These are phyloP conservation scores for Tachysurus fulvidraco DNA, from an alignment of 2,113 vertebrate species.

Conservation along the genomic window DNA sequence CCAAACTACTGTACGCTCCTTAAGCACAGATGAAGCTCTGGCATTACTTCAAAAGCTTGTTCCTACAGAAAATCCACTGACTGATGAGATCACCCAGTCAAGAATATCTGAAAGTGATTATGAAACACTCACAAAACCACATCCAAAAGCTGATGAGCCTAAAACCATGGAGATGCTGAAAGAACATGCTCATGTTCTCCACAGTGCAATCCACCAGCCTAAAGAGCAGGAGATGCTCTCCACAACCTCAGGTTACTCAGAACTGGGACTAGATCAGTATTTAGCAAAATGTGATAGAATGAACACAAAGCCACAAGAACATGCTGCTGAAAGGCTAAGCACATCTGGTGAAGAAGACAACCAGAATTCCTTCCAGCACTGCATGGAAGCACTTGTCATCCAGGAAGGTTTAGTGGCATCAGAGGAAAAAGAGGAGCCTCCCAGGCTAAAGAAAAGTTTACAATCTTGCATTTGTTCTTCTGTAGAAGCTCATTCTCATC, in stretches of 20 bases:
- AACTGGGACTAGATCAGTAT: slow-evolving; percentile 58
- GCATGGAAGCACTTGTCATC: slow-evolving; percentile 70
- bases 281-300: slow-evolving; percentile 1
- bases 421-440: slow-evolving; percentile 38
- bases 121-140: background rate
- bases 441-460: slow-evolving; percentile 39
- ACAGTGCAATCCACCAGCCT: slow-evolving; percentile 30
- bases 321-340: background rate
- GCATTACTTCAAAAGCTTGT: slow-evolving; percentile 11
- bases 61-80: background rate
- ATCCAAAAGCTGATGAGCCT: background rate
- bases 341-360: background rate
- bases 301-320: slow-evolving; percentile 2
- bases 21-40: slow-evolving; percentile 12
- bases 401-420: slow-evolving; percentile 69
- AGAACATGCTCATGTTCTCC: background rate
- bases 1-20: background rate
- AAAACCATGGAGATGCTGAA: background rate
- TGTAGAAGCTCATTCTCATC: slow-evolving; percentile 63
- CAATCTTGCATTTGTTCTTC: slow-evolving; percentile 73
- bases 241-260: slow-evolving; percentile 61
- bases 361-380: slow-evolving; percentile 56
- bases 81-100: background rate
- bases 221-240: slow-evolving; percentile 65
- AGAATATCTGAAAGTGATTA: background rate